Evolutionary conservation across 2,888 invertebrate genomes (phyloP), one percentile per base, ranked within the genome.

Genomic region (Diarsia rubi): DNA sequence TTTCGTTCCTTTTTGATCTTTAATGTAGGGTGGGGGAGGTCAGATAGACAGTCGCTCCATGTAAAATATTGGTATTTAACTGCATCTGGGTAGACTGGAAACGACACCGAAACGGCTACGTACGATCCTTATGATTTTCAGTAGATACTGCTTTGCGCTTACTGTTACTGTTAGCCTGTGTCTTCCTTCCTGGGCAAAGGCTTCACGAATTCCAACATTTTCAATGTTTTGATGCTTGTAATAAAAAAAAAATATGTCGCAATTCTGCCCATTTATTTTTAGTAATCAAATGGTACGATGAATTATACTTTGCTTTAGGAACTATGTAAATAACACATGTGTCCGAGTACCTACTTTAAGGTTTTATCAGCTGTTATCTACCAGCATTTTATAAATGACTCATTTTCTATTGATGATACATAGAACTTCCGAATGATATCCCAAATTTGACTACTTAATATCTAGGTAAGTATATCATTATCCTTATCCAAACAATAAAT

Each of bases 341-440:
- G 47, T 42, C 42, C 45, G 24, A 75, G 45, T 31, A 54, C 27
- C 72, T 72, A 52, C 42, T 44, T 24, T 44, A 77, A 45, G 1
- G 42, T 59, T 60, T 75, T 68, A 68, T 57, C 49, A 67, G 45
- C 42, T 49, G 59, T 8, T 75, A 64, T 57, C 45, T 59, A 31
- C 42, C 14, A 47, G 19, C 57, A 76, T 47, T 45, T 47, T 57
- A n/a, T n/a, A n/a, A 52, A 59, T 64, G 24, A 76, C 45, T 82
- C 64, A 77, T 77, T 59, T 64, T 45, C 24, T 9, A 82, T 64
- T 69, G 31, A 42, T 64, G 67, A 81, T n/a, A 19, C 49, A 63
- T 49, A 44, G 16, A 8, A 42, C 19, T 75, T 81, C 77, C 37
- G 68, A 81, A 49, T 42, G 16, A 69, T 14, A 63, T 24, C 12